Evolutionary conservation across 2,797 vertebrate genomes (phyloP), one percentile per base, ranked within the genome.

Genomic region (Platalea minor): DNA sequence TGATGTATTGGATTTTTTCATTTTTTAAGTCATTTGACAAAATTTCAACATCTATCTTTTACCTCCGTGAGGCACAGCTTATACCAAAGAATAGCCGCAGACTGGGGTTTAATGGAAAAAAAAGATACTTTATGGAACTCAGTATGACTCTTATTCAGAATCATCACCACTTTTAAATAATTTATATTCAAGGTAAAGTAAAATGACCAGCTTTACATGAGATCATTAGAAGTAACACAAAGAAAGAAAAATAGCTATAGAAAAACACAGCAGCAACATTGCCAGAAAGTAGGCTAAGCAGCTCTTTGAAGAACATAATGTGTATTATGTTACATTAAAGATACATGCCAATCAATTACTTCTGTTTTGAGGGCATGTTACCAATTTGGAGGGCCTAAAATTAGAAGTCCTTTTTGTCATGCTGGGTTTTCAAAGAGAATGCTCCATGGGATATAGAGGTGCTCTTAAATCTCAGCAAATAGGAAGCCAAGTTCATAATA

Each of bases 191-290:
- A 57, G 39, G 57, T 43, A 67, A 82, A 92, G 56, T 45, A 67
- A 88, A 91, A 94, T 70, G 51, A 73, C 53, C n/a, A 31, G 74
- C 84, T 92, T 96, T 94, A 74, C 59, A 68, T 28, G 77, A 79
- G 64, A 67, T 60, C 59, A 87, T 82, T 91, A 85, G 67, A 86
- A 89, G 53, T 26, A 85, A 79, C 70, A 95, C 46, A 95, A 95
- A 96, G 93, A 59, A 73, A 73, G 89, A 85, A 75, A 93, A 93
- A 96, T 54, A 90, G 39, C 86, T 91, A 54, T 91, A 93, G 88
- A 96, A 93, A 95, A 91, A 39, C 65, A 79, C 51, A 79, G 90
- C 68, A 87, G 83, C 68, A 72, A 64, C 21, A 26, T 82, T 82
- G 48, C 59, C 67, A 80, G 91, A 91, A 95, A 94, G 83, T 45